A percentile compares a stretch with the other conserved stretches of the same genome.
Evolutionary conservation across 2,797 vertebrate species (phyloP).

Genomic region (Rachycentron canadum): DNA sequence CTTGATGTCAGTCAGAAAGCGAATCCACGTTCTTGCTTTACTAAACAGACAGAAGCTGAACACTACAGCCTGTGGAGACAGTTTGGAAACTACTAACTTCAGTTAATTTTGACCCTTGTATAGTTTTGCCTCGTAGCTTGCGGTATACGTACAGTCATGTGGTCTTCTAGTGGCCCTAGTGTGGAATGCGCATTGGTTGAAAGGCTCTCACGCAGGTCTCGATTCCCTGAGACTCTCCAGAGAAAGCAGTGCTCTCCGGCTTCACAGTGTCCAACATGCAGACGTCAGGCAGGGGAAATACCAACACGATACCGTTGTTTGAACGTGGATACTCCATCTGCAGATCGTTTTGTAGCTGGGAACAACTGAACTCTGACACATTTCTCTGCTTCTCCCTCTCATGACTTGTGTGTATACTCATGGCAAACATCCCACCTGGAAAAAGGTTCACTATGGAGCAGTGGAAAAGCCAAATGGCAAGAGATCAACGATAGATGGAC

Average conservation of each 20-base stretch:
- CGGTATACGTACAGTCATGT: constrained; percentile 6
- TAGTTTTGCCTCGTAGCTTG: constrained; percentile 1
- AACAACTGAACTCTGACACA: constrained; percentile 60
- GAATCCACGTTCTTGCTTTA: constrained; percentile 21
- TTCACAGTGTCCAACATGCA: constrained; percentile 36
- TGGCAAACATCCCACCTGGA: neutral
- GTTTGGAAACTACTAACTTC: constrained; percentile 29
- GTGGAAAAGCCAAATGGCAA: neutral
- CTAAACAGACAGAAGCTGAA: constrained; percentile 1
- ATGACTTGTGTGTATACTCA: constrained; percentile 1
- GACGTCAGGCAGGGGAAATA: constrained; percentile 73
- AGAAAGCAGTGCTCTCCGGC: constrained; percentile 45
- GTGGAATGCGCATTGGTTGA: constrained; percentile 56
- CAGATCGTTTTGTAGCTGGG: constrained; percentile 44
- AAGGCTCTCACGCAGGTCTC: constrained; percentile 52
- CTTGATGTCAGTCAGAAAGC: constrained; percentile 24
- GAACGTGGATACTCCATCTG: constrained; percentile 54
- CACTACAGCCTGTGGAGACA: constrained; percentile 10
- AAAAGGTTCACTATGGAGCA: constrained; percentile 4
- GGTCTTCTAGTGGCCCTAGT: constrained; percentile 17
- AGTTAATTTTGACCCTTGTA: neutral
- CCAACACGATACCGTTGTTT: constrained; percentile 73
- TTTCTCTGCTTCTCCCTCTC: constrained; percentile 37
- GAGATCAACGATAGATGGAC: neutral
- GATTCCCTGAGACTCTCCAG: constrained; percentile 46